Conservation (phyloP, 2,113 vertebrate genomes). For the Dascyllus trimaculatus region DNA sequence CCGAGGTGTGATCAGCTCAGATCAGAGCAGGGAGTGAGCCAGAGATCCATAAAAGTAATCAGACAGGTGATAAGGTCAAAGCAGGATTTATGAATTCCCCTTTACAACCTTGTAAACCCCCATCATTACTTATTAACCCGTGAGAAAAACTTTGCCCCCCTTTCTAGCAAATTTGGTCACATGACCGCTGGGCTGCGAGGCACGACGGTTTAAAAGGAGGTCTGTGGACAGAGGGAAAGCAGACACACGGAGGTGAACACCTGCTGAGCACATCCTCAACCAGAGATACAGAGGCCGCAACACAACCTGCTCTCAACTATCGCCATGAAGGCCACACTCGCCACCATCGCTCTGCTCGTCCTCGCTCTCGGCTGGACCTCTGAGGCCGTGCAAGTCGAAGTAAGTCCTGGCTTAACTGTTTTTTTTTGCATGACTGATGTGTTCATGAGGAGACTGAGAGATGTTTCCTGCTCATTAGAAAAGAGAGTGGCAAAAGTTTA, state of each 20-base stretch:
- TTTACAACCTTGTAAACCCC: conserved; percentile 74
- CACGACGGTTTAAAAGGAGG: conserved; percentile 74
- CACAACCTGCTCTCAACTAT: conserved; percentile 17
- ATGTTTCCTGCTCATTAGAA: background rate
- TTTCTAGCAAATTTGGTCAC: conserved; percentile 49
- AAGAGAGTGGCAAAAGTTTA: too few relatives aligned
- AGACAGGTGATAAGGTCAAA: conserved; percentile 62
- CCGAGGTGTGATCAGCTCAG: conserved; percentile 7
- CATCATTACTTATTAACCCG: conserved; percentile 80
- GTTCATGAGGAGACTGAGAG: background rate
- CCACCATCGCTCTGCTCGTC: conserved; percentile 62
- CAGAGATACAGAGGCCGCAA: conserved; percentile 27
- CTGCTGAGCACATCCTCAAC: conserved; percentile 42
- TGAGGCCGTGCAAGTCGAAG: conserved; percentile 81
- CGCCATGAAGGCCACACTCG: conserved; percentile 80
- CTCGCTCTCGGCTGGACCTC: conserved; percentile 68
- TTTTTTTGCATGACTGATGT: background rate
- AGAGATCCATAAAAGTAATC: conserved; percentile 66
- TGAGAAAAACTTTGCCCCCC: conserved; percentile 70
- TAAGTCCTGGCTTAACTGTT: conserved; percentile 57
- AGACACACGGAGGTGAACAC: conserved; percentile 58
- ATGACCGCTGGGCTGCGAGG: conserved; percentile 1
- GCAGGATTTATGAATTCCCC: conserved; percentile 77
- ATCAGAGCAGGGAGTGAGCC: background rate
- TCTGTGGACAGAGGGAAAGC: conserved; percentile 10